phyloP scores from a whole-genome alignment of 2,113 vertebrate genomes.

The Thomomys bottae region DNA sequence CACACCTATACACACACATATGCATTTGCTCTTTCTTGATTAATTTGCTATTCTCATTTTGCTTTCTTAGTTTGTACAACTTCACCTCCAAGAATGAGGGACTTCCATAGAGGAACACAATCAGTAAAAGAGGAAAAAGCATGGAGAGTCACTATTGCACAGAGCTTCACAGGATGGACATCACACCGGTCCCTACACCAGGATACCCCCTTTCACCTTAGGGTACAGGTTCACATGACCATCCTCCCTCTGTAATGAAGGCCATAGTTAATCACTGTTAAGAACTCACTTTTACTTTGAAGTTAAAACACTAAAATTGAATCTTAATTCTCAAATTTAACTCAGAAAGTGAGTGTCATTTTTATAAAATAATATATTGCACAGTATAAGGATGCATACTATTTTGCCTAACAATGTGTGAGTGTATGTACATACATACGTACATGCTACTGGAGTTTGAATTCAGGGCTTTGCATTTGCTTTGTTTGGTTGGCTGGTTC shows the following conservation, averaged over 20 bases:
- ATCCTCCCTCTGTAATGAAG: background rate
- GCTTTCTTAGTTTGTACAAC: background rate
- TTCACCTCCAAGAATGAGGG: background rate
- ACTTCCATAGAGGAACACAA: background rate
- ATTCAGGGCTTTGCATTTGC: no score
- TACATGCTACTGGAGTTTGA: background rate
- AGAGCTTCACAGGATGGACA: background rate
- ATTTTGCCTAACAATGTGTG: background rate
- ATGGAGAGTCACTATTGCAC: background rate
- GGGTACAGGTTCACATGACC: rapidly evolving
- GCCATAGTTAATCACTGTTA: background rate
- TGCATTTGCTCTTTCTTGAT: background rate
- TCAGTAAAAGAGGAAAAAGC: background rate
- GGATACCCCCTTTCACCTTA: background rate
- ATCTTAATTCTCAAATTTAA: background rate
- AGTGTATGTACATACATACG: no score
- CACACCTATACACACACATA: no score
- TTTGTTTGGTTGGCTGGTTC: no score
- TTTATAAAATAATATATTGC: background rate
- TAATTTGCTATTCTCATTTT: background rate
- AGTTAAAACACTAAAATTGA: background rate
- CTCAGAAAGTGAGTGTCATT: background rate
- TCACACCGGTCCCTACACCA: background rate
- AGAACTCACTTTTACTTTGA: background rate
- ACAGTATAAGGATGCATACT: background rate